phyloP scores from a whole-genome alignment of 2,113 vertebrate species.

The Apaloderma vittatum region DNA sequence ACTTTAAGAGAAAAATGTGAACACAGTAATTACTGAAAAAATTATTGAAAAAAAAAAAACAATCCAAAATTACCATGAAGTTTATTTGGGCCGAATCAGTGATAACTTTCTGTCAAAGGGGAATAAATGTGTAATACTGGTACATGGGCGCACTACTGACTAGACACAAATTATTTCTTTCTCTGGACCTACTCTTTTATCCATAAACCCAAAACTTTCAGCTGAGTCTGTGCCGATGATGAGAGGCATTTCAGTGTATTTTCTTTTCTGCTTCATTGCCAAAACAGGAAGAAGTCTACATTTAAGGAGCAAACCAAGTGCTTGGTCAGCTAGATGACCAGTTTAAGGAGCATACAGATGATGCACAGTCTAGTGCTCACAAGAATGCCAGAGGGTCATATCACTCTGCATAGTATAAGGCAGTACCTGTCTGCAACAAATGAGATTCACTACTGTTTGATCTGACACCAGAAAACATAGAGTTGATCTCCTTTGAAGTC shows the following conservation, averaged over 20 bases:
- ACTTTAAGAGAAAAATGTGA: background rate
- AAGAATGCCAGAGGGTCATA: background rate
- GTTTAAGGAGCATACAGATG: background rate
- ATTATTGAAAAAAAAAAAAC: background rate
- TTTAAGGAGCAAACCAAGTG: background rate
- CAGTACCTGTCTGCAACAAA: background rate
- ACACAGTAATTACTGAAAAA: background rate
- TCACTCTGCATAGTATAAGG: accelerated
- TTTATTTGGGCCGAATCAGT: background rate
- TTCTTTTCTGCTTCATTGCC: background rate
- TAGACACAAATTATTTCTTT: background rate
- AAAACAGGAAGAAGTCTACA: background rate
- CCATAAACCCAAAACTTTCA: background rate
- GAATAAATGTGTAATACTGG: background rate
- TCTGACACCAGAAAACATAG: background rate
- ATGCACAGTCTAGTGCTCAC: background rate
- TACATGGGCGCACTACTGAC: background rate
- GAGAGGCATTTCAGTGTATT: background rate
- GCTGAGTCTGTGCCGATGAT: background rate
- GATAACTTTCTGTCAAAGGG: background rate
- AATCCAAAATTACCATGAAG: background rate
- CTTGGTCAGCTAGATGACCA: background rate
- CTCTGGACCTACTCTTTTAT: background rate
- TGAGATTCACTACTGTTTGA: background rate
- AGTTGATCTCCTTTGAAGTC: background rate